Evolutionary conservation across 2,888 invertebrate species (phyloP).

Genomic region (Elysia crispata): DNA sequence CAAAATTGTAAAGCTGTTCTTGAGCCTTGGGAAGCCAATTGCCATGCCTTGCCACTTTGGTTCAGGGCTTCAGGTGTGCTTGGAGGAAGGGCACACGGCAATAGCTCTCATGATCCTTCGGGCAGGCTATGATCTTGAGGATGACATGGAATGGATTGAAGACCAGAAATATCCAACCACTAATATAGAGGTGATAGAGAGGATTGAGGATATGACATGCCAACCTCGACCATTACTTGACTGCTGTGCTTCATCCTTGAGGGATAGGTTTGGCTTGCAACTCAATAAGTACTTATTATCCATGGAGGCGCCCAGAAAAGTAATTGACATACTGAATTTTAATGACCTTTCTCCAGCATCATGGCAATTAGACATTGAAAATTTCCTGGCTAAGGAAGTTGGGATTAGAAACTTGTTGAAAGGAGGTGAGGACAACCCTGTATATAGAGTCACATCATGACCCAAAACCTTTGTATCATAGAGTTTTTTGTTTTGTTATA

Average conservation of each 20-base stretch:
- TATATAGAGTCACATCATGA: too few species aligned
- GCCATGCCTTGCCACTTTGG: constrained; percentile 52
- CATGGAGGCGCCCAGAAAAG: constrained; percentile 37
- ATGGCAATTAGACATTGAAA: constrained; percentile 21
- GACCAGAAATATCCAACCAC: constrained; percentile 43
- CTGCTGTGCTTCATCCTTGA: constrained; percentile 38
- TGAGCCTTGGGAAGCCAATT: constrained; percentile 46
- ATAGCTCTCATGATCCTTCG: constrained; percentile 46
- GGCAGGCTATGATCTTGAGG: constrained; percentile 49
- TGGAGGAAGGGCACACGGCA: constrained; percentile 46
- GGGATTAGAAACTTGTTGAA: too few species aligned
- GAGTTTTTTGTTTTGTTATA: too few species aligned
- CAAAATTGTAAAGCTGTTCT: constrained; percentile 44
- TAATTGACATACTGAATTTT: constrained; percentile 37
- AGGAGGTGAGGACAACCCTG: too few species aligned
- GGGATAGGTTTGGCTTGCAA: constrained; percentile 36
- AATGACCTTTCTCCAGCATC: constrained; percentile 35
- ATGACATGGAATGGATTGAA: constrained; percentile 52
- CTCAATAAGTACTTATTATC: constrained; percentile 26
- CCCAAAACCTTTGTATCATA: too few species aligned
- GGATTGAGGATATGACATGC: constrained; percentile 29
- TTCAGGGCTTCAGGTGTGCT: constrained; percentile 48
- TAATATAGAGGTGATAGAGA: constrained; percentile 44
- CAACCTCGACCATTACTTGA: constrained; percentile 46
- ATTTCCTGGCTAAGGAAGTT: too few species aligned